Percentiles rank a stretch among this genome's conserved stretches.
phyloP scores from a whole-genome alignment of 2,113 vertebrate genomes.

The Zapornia atra region DNA sequence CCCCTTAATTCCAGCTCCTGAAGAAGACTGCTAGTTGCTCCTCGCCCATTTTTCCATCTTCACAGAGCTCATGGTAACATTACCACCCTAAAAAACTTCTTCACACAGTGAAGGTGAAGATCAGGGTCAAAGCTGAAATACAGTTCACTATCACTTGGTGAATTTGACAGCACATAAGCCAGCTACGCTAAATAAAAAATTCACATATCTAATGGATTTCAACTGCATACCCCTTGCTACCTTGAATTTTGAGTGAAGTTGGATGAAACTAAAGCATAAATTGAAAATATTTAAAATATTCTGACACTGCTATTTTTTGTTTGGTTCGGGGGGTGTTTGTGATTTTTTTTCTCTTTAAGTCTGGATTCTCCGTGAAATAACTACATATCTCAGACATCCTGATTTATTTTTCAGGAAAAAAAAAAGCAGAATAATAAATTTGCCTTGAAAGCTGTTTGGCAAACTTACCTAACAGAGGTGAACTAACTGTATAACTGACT shows the following conservation, averaged over 20 bases:
- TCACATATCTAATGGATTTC: neutral
- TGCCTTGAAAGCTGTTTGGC: neutral
- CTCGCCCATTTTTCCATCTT: neutral
- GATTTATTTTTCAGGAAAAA: neutral
- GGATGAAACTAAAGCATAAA: neutral
- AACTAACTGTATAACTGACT: neutral
- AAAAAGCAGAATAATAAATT: neutral
- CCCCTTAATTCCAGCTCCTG: neutral
- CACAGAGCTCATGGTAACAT: neutral
- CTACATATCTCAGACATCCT: neutral
- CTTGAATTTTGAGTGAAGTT: neutral
- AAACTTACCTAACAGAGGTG: neutral
- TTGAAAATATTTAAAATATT: neutral
- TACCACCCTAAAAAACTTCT: neutral
- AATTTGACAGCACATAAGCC: neutral
- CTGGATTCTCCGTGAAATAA: neutral
- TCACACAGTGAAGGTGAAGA: neutral
- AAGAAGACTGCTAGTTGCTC: neutral
- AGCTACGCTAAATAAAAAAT: neutral
- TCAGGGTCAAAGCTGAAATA: slow-evolving; percentile 10
- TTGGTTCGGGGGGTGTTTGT: neutral
- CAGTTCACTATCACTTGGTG: neutral
- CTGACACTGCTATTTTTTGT: neutral
- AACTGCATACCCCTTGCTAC: neutral
- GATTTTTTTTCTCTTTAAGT: neutral